Base-by-base conservation (phyloP, 2,888 invertebrate species). In the Eristalinus aeneus region DNA sequence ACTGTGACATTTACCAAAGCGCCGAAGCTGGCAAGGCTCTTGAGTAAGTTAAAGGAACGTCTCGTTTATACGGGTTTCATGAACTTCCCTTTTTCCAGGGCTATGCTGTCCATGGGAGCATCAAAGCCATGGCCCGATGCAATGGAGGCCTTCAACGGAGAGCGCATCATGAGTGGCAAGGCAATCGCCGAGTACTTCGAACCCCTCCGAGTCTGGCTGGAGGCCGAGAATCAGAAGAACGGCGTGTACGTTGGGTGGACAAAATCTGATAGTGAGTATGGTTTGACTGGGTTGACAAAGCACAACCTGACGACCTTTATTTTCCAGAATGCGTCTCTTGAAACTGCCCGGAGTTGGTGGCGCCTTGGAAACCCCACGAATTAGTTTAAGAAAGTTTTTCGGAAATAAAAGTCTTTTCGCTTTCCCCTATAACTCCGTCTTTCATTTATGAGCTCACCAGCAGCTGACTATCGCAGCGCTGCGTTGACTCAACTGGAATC, bases 1-100 rank as follows among this genome's bases (percentile, higher is more conserved):
- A 96, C 89, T 98, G 98, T 91, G 97, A 98, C 90, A 97, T 98
- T 89, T 97, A 97, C 91, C 94, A 95, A 89, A 97, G 96, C 88
- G 94, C 94, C 12, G 95, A 94, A 68, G 98, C 97, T 77, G 98
- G 98, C 71, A 95, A 95, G 89, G 94, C 95, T 27, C 92, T 96
- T 64, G 93, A 94, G 95, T 95, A 90, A 93, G 93, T 10, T 54
- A 0, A 8, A 8, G 2, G 20, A 9, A 16, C 54, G 8, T n/a
- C 16, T 53, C 53, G 20, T 0, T n/a, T n/a, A n/a, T n/a, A n/a
- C n/a, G n/a, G 20, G 27, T n/a, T 8, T 6, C 74, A 39, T 46
- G 31, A 6, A 3, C 1, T n/a, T 39, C n/a, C 12, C 3, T 56
- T 61, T 20, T 2, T 6, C 8, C 20, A 96, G 96, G 10, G 94